Evolutionary conservation across 1,140 invertebrate species (phyloP), one percentile per base, ranked within the genome.

Genomic region (Carposina sasakii): DNA sequence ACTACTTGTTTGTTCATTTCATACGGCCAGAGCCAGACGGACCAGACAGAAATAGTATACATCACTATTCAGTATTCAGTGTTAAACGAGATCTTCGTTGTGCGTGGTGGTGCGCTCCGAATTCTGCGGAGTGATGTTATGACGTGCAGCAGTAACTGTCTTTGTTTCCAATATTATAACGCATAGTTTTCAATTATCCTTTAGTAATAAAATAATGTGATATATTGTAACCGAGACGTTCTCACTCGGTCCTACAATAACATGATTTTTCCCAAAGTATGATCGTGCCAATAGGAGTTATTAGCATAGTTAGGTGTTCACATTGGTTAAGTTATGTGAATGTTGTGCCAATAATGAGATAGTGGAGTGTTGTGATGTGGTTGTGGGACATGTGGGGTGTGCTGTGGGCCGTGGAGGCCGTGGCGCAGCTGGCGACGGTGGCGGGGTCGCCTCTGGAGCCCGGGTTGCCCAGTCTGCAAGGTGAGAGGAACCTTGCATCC

Each of bases 341-440:
- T 81, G 65, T 81, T 75, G 77, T 83, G 76, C 72, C 76, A 81
- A 83, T 79, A 75, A 83, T 83, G 79, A 83, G 79, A 83, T 83
- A 83, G 79, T 83, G 77, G 65, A 75, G 77, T 83, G 76, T 66
- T 81, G 79, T 83, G 79, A 83, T 83, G 81, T 76, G 77, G 76
- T 72, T 81, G 68, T 79, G 79, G 79, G 76, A 84, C 81, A 79
- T 84, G 76, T 78, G 79, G 79, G 69, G 76, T 43, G 73, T 76
- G 68, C 58, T 83, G 58, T 81, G 76, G 76, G 66, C 60, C 55
- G 63, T 71, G 48, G 69, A 74, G 66, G 71, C 70, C 31, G 67
- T 78, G 66, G 63, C 62, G 48, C 76, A 71, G 54, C 56, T 79
- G 60, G 56, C 62, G 42, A 66, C 56, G 31, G 66, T 71, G 53